phyloP scores from a whole-genome alignment of 1,140 invertebrate species.

The Drosophila azteca region DNA sequence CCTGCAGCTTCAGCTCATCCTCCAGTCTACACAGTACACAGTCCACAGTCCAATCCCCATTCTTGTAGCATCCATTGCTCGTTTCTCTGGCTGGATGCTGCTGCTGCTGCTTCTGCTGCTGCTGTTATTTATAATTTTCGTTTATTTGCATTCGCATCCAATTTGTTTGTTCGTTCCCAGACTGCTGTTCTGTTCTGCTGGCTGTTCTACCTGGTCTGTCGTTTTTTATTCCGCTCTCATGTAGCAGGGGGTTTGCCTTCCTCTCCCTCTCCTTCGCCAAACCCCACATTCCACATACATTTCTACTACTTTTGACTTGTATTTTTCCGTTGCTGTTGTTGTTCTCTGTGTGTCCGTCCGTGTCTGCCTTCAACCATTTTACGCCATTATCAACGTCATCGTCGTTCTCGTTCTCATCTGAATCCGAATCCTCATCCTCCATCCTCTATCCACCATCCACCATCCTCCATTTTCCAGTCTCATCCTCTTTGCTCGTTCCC shows the following conservation, averaged over 20 bases:
- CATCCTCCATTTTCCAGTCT: background rate
- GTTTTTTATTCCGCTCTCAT: conserved; percentile 23
- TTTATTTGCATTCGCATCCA: conserved; percentile 83
- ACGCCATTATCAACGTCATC: conserved; percentile 75
- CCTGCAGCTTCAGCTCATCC: background rate
- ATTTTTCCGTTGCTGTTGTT: conserved; percentile 20
- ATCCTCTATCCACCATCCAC: no score
- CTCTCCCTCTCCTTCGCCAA: background rate
- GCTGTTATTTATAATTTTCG: conserved; percentile 83
- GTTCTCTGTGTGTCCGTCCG: conserved; percentile 18
- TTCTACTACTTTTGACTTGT: conserved; percentile 45
- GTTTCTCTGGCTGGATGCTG: conserved; percentile 12
- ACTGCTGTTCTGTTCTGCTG: conserved; percentile 44
- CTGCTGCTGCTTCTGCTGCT: conserved; percentile 32
- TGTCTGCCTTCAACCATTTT: conserved; percentile 75
- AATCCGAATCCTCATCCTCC: no score
- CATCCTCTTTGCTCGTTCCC: background rate
- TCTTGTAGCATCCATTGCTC: conserved; percentile 53
- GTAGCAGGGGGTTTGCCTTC: conserved; percentile 3
- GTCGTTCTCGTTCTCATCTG: conserved; percentile 37
- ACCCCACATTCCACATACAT: conserved; percentile 14
- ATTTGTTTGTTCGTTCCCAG: conserved; percentile 75
- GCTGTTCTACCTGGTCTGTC: conserved; percentile 30
- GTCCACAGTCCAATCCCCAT: conserved; percentile 33
- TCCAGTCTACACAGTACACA: conserved; percentile 16